These are phyloP conservation scores for Azemiops feae DNA, from an alignment of 2,113 vertebrate species.

Conservation along the genomic window DNA sequence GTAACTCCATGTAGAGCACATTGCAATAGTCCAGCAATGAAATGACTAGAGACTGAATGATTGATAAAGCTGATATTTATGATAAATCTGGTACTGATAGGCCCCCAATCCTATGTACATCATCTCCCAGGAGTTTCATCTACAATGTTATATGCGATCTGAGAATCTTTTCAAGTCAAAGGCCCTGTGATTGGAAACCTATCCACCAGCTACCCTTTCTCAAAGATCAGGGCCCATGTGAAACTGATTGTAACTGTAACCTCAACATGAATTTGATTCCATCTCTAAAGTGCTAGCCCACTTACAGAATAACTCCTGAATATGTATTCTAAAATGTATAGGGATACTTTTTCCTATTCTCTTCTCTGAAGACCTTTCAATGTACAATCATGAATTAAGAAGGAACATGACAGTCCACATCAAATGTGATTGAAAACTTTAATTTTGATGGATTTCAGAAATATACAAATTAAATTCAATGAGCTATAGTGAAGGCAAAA, in stretches of 20 bases:
- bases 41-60: background rate
- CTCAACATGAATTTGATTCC: background rate
- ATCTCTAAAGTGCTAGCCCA: background rate
- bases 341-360: conserved; percentile 28
- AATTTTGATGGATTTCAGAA: conserved; percentile 59
- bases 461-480: conserved; percentile 50
- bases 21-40: background rate
- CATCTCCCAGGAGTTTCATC: background rate
- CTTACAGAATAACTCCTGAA: background rate
- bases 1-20: background rate
- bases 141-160: background rate
- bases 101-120: background rate
- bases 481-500: conserved; percentile 54
- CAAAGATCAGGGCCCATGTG: background rate
- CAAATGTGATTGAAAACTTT: conserved; percentile 15
- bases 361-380: conserved; percentile 23
- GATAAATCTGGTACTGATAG: background rate
- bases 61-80: background rate
- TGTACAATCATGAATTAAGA: conserved; percentile 35
- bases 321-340: background rate
- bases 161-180: background rate
- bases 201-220: background rate
- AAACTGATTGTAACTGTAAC: background rate
- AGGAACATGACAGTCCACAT: conserved; percentile 1
- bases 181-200: background rate